These are phyloP conservation scores for Daktulosphaira vitifoliae DNA, from an alignment of 1,140 invertebrate genomes.

Conservation along the genomic window DNA sequence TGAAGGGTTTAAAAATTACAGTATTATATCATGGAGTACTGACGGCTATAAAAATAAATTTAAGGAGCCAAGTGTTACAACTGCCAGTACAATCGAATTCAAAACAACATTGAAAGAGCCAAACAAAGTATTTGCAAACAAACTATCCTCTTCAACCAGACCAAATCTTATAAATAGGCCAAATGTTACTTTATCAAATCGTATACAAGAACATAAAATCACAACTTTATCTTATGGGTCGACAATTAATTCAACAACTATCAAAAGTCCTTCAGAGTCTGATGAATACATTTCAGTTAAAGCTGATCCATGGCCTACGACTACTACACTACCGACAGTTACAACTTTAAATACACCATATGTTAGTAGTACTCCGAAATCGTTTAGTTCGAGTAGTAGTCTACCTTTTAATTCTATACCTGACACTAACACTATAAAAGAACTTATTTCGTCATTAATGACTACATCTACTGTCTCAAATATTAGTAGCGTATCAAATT, in stretches of 20 bases:
- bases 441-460: constrained; percentile 5
- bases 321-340: not conserved
- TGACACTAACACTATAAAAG: not conserved
- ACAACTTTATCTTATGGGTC: not conserved
- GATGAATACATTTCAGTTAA: constrained; percentile 8
- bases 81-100: too few relatives aligned
- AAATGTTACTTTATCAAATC: constrained; percentile 23
- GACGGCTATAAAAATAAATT: too few relatives aligned
- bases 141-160: not conserved
- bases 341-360: not conserved
- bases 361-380: constrained; percentile 14
- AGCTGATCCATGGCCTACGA: constrained; percentile 13
- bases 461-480: not conserved
- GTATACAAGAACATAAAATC: constrained; percentile 12
- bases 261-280: not conserved
- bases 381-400: not conserved
- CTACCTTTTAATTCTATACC: not conserved
- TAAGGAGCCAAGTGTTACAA: too few relatives aligned
- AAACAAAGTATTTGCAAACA: not conserved
- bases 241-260: not conserved
- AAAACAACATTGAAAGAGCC: constrained; percentile 9
- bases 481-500: not conserved
- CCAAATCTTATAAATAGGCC: constrained; percentile 12
- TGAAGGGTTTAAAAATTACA: too few relatives aligned
- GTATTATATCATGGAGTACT: too few relatives aligned